A percentile compares a stretch with the other conserved stretches of the same genome.
Conservation (phyloP, 2,888 invertebrate species). For the Idaea straminata region DNA sequence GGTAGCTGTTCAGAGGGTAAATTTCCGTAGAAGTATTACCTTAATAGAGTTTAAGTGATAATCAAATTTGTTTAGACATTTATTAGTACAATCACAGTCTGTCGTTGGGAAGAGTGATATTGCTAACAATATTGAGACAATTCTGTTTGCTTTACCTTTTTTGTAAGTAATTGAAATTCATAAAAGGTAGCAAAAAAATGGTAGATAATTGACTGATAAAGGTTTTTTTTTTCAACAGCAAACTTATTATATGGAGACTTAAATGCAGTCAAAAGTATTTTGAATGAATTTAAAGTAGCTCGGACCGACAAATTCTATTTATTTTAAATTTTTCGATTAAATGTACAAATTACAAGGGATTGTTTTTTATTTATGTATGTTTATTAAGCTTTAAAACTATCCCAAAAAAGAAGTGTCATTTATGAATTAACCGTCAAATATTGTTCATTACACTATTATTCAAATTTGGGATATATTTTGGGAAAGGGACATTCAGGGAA, state of each 20-base stretch:
- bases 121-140: constrained; percentile 16
- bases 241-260: neutral
- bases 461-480: no score
- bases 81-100: constrained; percentile 26
- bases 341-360: no score
- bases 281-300: neutral
- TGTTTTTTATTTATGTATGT: no score
- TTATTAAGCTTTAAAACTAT: no score
- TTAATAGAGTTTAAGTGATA: constrained; percentile 1
- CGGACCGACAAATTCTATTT: no score
- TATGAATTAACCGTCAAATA: no score
- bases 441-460: no score
- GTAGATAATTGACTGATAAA: neutral
- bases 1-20: constrained; percentile 24
- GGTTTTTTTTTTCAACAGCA: neutral
- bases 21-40: constrained; percentile 22
- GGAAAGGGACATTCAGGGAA: no score
- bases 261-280: neutral
- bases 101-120: constrained; percentile 8
- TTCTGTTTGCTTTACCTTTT: constrained; percentile 41
- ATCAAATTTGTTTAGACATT: constrained; percentile 1
- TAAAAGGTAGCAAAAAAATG: constrained; percentile 22
- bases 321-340: no score
- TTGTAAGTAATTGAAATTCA: constrained; percentile 9
- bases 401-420: no score